These are phyloP conservation scores for Rhagonycha lutea DNA, from an alignment of 2,888 invertebrate species.

Conservation along the genomic window DNA sequence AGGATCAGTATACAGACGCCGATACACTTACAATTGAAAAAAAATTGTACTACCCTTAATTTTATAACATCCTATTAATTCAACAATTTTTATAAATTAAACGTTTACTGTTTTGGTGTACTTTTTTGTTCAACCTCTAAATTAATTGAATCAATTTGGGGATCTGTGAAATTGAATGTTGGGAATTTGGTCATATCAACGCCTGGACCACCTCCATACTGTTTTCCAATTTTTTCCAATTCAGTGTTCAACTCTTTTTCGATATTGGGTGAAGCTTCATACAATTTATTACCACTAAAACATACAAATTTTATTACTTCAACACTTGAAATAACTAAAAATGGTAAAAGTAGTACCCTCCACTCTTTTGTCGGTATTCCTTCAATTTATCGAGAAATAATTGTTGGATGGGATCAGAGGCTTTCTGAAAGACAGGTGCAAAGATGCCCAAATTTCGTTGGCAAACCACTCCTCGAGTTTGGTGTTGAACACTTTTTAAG, in stretches of 20 bases:
- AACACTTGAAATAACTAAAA: background rate
- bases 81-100: conserved; percentile 4
- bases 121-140: conserved; percentile 43
- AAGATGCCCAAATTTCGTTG: conserved; percentile 75
- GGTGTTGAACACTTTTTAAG: conserved; percentile 44
- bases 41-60: background rate
- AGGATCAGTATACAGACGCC: background rate
- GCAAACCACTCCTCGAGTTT: conserved; percentile 52
- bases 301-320: background rate
- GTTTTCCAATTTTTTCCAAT: conserved; percentile 78
- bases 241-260: conserved; percentile 77
- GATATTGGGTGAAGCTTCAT: conserved; percentile 79
- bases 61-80: background rate
- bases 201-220: conserved; percentile 75
- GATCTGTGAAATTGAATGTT: conserved; percentile 77
- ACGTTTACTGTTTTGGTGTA: background rate
- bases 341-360: conserved; percentile 62
- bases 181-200: conserved; percentile 91
- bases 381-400: conserved; percentile 89
- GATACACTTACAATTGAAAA: background rate
- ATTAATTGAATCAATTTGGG: conserved; percentile 70
- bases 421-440: conserved; percentile 70
- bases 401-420: conserved; percentile 89
- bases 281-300: conserved; percentile 77
- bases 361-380: conserved; percentile 86